Evolutionary conservation across 1,140 invertebrate genomes (phyloP).

Genomic region (Pseudomyrmex gracilis): DNA sequence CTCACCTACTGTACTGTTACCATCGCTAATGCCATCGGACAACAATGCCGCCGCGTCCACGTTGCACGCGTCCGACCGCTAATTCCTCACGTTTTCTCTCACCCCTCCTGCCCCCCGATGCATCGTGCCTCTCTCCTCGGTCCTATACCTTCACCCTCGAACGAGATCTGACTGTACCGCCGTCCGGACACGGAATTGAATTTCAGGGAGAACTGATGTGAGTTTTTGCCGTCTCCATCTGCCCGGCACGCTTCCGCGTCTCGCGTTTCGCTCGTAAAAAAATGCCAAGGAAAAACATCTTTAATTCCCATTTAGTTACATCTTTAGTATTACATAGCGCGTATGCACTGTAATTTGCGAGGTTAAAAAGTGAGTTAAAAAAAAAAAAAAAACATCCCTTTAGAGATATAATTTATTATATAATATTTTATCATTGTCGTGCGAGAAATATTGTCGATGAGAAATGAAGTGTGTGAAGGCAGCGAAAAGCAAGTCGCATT

Average conservation of each 20-base stretch:
- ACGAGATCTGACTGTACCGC: conserved; percentile 34
- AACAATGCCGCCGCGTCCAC: conserved; percentile 77
- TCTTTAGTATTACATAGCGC: too few species aligned
- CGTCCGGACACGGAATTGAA: conserved; percentile 68
- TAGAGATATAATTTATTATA: too few species aligned
- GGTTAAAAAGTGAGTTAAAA: neutral
- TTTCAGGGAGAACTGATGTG: conserved; percentile 69
- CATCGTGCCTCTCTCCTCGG: conserved; percentile 37
- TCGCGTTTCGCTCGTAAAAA: conserved; percentile 34
- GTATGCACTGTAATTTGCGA: too few species aligned
- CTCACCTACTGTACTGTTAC: conserved; percentile 70
- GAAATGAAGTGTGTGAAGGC: neutral
- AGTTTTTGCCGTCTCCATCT: conserved; percentile 69
- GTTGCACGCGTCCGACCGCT: conserved; percentile 80
- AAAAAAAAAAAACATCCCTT: neutral
- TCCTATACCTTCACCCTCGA: neutral
- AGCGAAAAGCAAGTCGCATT: neutral
- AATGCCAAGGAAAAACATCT: neutral
- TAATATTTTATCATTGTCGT: neutral
- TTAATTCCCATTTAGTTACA: neutral
- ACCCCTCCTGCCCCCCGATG: conserved; percentile 40
- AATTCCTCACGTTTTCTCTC: conserved; percentile 80
- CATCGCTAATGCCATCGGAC: conserved; percentile 77
- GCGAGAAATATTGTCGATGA: conserved; percentile 5
- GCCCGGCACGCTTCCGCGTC: conserved; percentile 47